Evolutionary conservation across 2,113 vertebrate species (phyloP).

Genomic region (zebrafish (Danio rerio)): DNA sequence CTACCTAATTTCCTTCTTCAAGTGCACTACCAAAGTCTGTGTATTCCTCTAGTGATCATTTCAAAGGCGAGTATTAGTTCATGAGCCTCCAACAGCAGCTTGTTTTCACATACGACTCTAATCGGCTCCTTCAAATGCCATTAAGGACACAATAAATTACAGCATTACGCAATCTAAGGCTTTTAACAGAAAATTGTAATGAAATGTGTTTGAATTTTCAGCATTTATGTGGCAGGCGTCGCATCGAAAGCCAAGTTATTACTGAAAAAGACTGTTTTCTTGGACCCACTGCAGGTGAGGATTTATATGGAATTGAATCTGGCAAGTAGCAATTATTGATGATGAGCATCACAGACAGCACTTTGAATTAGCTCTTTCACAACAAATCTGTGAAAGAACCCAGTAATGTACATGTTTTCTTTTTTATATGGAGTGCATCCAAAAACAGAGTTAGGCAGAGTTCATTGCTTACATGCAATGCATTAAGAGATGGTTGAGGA

Average conservation of each 20-base stretch:
- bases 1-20: slow-evolving; percentile 38
- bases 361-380: background rate
- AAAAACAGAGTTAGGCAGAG: background rate
- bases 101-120: slow-evolving; percentile 19
- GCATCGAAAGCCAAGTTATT: background rate
- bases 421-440: background rate
- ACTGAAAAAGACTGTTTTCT: background rate
- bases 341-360: background rate
- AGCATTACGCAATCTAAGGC: background rate
- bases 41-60: slow-evolving; percentile 29
- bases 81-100: slow-evolving; percentile 43
- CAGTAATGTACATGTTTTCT: background rate
- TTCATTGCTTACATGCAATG: background rate
- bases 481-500: background rate
- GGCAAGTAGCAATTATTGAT: slow-evolving; percentile 13
- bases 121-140: slow-evolving; percentile 19
- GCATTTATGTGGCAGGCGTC: background rate
- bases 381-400: background rate
- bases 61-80: slow-evolving; percentile 39
- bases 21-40: slow-evolving; percentile 26
- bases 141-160: slow-evolving; percentile 34
- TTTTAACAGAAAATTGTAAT: slow-evolving; percentile 2
- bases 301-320: slow-evolving; percentile 18
- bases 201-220: background rate
- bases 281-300: background rate